phyloP scores from a whole-genome alignment of 2,113 vertebrate species.

The Carollia perspicillata region DNA sequence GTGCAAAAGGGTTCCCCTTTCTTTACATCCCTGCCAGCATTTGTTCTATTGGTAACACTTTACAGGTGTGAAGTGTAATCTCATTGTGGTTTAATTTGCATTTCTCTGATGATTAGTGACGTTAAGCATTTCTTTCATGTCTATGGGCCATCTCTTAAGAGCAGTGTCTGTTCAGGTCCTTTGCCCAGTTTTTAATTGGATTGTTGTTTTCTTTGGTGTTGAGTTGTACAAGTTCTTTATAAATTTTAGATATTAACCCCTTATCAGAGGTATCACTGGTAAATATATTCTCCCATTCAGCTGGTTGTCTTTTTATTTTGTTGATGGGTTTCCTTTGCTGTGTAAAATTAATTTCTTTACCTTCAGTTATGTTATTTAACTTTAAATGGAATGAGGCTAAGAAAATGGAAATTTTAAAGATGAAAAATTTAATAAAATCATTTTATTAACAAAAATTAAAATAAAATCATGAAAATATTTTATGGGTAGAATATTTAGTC shows the following conservation, averaged over 20 bases:
- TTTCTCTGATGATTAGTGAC: no score
- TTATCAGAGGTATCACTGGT: no score
- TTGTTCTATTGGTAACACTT: not conserved
- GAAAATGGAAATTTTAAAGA: not conserved
- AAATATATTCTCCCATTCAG: no score
- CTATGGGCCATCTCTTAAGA: no score
- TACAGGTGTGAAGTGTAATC: not conserved
- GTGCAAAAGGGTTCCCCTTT: not conserved
- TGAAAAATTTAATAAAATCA: not conserved
- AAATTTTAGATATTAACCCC: no score
- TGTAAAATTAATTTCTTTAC: not conserved
- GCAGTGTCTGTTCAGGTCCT: no score
- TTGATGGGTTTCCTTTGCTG: not conserved
- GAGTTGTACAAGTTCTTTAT: no score
- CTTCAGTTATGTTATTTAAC: not conserved
- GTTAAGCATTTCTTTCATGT: no score
- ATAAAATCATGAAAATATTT: not conserved
- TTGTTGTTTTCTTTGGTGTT: no score
- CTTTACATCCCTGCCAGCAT: not conserved
- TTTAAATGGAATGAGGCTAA: not conserved
- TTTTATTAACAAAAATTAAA: constrained; percentile 21
- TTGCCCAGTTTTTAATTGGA: no score
- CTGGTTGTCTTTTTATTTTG: not conserved
- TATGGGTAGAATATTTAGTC: not conserved
- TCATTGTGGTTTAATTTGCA: not conserved